phyloP scores from a whole-genome alignment of 2,113 vertebrate genomes.

The Nycticorax nycticorax region DNA sequence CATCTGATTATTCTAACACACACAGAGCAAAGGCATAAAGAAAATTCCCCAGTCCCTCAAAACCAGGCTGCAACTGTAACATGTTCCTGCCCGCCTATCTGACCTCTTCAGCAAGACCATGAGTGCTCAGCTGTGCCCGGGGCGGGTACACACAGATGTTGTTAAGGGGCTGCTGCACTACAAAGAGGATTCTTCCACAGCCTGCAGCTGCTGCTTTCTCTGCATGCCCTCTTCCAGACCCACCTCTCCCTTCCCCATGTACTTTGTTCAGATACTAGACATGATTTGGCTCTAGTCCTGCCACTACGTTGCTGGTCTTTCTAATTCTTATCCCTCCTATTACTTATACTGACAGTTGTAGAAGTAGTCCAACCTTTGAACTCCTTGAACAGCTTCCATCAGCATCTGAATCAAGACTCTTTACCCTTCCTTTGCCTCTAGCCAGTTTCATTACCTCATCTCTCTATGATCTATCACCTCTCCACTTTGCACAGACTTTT shows the following conservation, averaged over 20 bases:
- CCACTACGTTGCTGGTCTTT: rapidly evolving
- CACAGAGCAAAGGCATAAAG: not conserved
- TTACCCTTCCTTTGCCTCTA: not conserved
- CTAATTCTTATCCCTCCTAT: not conserved
- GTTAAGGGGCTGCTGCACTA: not conserved
- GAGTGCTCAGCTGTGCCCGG: not conserved
- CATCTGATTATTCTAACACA: not conserved
- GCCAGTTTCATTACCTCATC: not conserved
- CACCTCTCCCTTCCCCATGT: not conserved
- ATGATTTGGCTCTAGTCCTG: not conserved
- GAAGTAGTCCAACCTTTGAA: not conserved
- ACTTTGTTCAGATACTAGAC: not conserved
- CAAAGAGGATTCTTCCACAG: not conserved
- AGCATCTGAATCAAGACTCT: not conserved
- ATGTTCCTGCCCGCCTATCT: not conserved
- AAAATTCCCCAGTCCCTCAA: not conserved
- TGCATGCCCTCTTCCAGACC: not conserved
- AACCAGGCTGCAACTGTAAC: not conserved
- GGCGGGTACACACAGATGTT: not conserved
- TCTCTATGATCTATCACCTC: not conserved
- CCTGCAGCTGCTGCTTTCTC: not conserved
- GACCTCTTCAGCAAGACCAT: not conserved
- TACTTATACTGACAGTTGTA: not conserved
- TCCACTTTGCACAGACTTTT: not conserved
- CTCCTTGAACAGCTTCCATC: not conserved